These are phyloP conservation scores for Matsumyia berberina DNA, from an alignment of 2,888 invertebrate species.

Conservation along the genomic window DNA sequence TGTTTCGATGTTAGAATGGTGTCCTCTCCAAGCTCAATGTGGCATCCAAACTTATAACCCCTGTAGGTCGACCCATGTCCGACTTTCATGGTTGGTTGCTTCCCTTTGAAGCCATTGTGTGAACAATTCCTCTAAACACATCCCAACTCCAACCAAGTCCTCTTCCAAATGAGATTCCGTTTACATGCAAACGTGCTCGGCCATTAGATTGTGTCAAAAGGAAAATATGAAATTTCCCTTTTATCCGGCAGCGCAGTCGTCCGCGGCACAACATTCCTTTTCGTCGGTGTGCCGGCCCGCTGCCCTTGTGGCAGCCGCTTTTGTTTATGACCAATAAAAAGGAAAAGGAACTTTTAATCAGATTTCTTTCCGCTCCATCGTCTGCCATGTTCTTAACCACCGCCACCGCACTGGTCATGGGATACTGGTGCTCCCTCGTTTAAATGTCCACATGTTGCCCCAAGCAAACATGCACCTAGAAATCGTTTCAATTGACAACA, in stretches of 20 bases:
- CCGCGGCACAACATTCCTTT: conserved; percentile 44
- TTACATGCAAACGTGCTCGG: conserved; percentile 48
- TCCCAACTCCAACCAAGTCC: not conserved
- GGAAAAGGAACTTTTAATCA: conserved; percentile 60
- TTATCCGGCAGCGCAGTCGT: conserved; percentile 50
- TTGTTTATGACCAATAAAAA: conserved; percentile 50
- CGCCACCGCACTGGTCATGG: conserved; percentile 40
- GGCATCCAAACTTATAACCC: no score
- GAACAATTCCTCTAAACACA: not conserved
- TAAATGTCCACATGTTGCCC: conserved; percentile 49
- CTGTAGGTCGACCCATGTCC: no score
- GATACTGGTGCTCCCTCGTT: conserved; percentile 39
- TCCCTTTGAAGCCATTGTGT: not conserved
- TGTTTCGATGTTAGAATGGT: no score
- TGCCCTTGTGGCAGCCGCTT: conserved; percentile 25
- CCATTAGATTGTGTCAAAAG: conserved; percentile 43
- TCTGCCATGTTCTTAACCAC: conserved; percentile 42
- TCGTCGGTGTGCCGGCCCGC: conserved; percentile 5
- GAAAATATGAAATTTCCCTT: conserved; percentile 70
- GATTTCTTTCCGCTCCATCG: conserved; percentile 64
- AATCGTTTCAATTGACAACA: conserved; percentile 60
- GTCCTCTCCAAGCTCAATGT: no score
- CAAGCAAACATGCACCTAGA: conserved; percentile 35
- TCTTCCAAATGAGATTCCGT: conserved; percentile 19
- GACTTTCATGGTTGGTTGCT: not conserved